These are phyloP conservation scores for Dastarcus helophoroides DNA, from an alignment of 2,888 invertebrate species.

Conservation along the genomic window DNA sequence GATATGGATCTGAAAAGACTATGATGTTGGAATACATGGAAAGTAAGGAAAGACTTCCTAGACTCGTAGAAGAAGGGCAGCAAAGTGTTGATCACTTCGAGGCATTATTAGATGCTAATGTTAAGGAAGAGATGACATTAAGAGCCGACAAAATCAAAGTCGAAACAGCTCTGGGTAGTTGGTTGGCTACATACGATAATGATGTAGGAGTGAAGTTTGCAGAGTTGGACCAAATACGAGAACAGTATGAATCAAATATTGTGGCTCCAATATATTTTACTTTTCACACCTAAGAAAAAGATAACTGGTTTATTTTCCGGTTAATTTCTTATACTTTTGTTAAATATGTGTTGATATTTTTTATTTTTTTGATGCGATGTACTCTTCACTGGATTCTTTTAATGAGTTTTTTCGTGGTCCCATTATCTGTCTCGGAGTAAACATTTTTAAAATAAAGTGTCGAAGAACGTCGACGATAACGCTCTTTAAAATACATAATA, in stretches of 20 bases:
- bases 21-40: constrained; percentile 43
- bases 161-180: constrained; percentile 45
- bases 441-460: too few species aligned
- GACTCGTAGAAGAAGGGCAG: constrained; percentile 41
- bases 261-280: not conserved
- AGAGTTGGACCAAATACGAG: constrained; percentile 41
- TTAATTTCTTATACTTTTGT: too few species aligned
- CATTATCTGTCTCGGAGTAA: too few species aligned
- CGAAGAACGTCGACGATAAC: too few species aligned
- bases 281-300: too few species aligned
- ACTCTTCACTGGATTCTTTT: too few species aligned
- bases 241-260: constrained; percentile 24
- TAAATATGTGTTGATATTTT: too few species aligned
- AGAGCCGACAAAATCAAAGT: constrained; percentile 45
- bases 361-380: too few species aligned
- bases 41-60: constrained; percentile 39
- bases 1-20: constrained; percentile 24
- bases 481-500: too few species aligned
- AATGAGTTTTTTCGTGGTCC: too few species aligned
- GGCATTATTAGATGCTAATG: constrained; percentile 36
- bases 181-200: constrained; percentile 48
- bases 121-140: constrained; percentile 43
- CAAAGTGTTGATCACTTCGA: constrained; percentile 38
- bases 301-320: too few species aligned
- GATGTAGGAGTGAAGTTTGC: constrained; percentile 48